A percentile compares a stretch with the other conserved stretches of the same genome.
Conservation (phyloP, 2,113 vertebrate species). For the Hucho hucho region DNA sequence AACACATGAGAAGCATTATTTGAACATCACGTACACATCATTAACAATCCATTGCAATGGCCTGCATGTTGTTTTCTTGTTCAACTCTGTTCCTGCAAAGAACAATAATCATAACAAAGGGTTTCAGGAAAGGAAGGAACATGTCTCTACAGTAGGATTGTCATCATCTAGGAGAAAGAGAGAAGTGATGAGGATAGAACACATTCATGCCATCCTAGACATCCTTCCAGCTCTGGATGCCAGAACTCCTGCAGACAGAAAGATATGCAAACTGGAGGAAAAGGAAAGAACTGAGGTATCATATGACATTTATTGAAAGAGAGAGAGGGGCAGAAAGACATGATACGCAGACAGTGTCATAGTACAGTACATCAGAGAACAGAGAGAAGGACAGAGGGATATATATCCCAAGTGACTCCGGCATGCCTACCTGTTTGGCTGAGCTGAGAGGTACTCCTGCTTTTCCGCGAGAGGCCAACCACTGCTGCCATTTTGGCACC, state of each 20-base stretch:
- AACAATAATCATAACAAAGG: not conserved
- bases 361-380: not conserved
- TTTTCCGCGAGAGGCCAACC: constrained; percentile 95
- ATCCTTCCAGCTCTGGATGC: not conserved
- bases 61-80: not conserved
- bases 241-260: not conserved
- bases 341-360: not conserved
- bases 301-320: not conserved
- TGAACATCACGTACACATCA: not conserved
- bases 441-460: constrained; percentile 96
- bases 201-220: not conserved
- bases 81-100: not conserved
- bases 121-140: not conserved
- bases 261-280: not conserved
- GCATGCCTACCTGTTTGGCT: constrained; percentile 95
- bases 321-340: not conserved
- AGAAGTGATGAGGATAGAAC: not conserved
- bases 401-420: not conserved
- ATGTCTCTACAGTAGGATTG: not conserved
- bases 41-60: not conserved
- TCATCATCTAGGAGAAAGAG: constrained; percentile 13
- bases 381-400: not conserved
- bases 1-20: not conserved
- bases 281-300: not conserved
- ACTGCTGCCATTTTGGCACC: constrained; percentile 99